Evolutionary conservation across 1,140 invertebrate species (phyloP).

Genomic region (Drosophila ohnishii): DNA sequence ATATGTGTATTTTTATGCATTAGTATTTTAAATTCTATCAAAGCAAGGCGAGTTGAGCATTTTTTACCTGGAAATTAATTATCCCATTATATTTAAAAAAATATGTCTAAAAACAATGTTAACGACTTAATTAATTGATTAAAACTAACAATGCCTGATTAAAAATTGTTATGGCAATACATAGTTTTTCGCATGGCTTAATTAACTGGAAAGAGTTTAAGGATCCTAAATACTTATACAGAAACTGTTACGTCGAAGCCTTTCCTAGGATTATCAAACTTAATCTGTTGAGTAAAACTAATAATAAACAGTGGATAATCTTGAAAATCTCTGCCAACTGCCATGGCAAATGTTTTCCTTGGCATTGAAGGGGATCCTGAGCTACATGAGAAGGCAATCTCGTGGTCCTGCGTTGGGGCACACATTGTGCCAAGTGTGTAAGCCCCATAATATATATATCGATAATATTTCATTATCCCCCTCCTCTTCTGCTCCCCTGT

Average conservation of each 20-base stretch:
- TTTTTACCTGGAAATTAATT: slow-evolving; percentile 1
- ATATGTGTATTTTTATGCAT: background rate
- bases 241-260: background rate
- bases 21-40: slow-evolving; percentile 11
- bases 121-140: slow-evolving; percentile 2
- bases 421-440: slow-evolving; percentile 55
- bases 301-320: slow-evolving; percentile 46
- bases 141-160: background rate
- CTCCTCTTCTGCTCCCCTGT: background rate
- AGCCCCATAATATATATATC: slow-evolving; percentile 75
- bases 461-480: slow-evolving; percentile 74
- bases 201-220: background rate
- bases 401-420: slow-evolving; percentile 7
- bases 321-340: slow-evolving; percentile 21
- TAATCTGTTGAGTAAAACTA: slow-evolving; percentile 42
- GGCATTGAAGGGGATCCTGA: slow-evolving; percentile 1
- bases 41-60: background rate
- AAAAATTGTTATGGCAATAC: background rate
- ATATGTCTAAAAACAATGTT: slow-evolving; percentile 2
- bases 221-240: background rate
- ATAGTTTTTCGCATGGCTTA: background rate
- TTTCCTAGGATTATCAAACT: background rate
- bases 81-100: background rate
- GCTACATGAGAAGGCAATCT: slow-evolving; percentile 26
- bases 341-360: slow-evolving; percentile 26